These are phyloP conservation scores for Myocastor coypus DNA, from an alignment of 2,113 vertebrate genomes.

Conservation along the genomic window DNA sequence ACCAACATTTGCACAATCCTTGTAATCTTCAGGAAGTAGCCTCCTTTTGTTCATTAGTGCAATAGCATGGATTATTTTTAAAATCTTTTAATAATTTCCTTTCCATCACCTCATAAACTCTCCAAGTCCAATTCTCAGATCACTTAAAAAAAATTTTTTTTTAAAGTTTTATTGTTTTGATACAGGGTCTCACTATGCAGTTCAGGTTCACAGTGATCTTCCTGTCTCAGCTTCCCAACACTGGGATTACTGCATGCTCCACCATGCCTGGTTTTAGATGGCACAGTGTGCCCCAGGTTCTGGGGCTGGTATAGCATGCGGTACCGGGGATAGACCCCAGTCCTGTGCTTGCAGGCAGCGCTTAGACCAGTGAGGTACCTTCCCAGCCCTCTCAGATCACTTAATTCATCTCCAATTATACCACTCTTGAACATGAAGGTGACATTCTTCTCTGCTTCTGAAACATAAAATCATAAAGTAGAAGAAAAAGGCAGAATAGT, in stretches of 20 bases:
- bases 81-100: neutral
- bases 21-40: neutral
- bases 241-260: too few relatives aligned
- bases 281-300: too few relatives aligned
- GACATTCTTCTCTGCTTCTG: slow-evolving; percentile 16
- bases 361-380: too few relatives aligned
- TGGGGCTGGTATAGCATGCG: too few relatives aligned
- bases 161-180: too few relatives aligned
- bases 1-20: neutral
- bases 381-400: neutral
- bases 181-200: too few relatives aligned
- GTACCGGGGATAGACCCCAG: too few relatives aligned
- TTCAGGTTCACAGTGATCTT: too few relatives aligned
- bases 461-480: neutral
- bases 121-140: neutral
- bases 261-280: too few relatives aligned
- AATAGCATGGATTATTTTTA: neutral
- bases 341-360: too few relatives aligned
- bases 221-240: too few relatives aligned
- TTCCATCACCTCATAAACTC: neutral
- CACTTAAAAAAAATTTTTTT: too few relatives aligned
- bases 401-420: neutral
- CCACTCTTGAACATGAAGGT: neutral
- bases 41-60: neutral
- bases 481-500: neutral